Percentiles rank a stretch among this genome's conserved stretches.
phyloP scores from a whole-genome alignment of 2,113 vertebrate species.

The Onychorhynchus coronatus region DNA sequence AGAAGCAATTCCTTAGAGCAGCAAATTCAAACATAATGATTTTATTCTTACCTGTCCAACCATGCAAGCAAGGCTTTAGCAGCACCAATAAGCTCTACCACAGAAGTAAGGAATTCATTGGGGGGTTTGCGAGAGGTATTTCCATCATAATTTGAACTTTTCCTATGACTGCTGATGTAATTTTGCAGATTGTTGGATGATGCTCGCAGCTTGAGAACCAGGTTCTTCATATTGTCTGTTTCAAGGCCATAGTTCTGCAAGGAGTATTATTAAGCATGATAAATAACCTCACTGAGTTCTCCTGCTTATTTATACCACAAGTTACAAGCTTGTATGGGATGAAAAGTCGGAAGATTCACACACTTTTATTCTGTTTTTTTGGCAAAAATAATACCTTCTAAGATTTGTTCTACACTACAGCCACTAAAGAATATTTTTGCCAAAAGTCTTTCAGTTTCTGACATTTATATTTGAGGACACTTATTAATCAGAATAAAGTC shows the following conservation, averaged over 20 bases:
- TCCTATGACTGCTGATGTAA: constrained; percentile 84
- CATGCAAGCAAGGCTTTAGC: constrained; percentile 94
- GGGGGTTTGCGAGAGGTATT: constrained; percentile 85
- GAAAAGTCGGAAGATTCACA: background rate
- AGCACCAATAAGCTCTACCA: constrained; percentile 93
- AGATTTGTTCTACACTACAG: background rate
- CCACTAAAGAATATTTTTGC: background rate
- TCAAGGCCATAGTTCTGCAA: constrained; percentile 95
- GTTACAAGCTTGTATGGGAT: background rate
- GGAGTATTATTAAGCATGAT: background rate
- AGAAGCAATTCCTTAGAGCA: background rate
- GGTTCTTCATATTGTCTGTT: constrained; percentile 92
- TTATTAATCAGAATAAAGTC: background rate
- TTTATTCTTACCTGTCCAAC: constrained; percentile 87
- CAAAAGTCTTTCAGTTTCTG: background rate
- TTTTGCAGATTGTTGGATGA: constrained; percentile 89
- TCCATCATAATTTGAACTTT: constrained; percentile 82
- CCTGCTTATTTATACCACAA: background rate
- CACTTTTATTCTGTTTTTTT: background rate
- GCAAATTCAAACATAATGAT: background rate
- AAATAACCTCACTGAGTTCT: background rate
- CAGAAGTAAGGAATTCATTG: constrained; percentile 94
- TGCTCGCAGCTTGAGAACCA: constrained; percentile 87
- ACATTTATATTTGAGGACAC: background rate
- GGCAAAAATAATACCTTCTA: background rate